Conservation (phyloP, 2,113 vertebrate species). For the Hyperoodon ampullatus region DNA sequence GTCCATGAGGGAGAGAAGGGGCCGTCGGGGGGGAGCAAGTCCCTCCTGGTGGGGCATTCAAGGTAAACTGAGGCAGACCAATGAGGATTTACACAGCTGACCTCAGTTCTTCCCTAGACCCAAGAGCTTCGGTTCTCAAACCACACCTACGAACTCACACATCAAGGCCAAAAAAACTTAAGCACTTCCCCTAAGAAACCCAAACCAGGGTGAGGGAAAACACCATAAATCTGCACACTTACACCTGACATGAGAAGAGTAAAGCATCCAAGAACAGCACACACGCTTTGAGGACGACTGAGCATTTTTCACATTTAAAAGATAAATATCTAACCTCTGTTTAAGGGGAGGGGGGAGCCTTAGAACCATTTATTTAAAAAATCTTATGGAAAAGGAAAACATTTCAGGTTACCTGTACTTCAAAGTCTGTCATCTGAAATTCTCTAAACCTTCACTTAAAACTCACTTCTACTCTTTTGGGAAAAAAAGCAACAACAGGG, state of each 20-base stretch:
- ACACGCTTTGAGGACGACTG: rapidly evolving
- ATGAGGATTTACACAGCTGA: rapidly evolving
- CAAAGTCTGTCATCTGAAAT: background rate
- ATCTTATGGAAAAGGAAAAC: background rate
- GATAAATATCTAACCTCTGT: background rate
- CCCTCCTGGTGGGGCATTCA: no score
- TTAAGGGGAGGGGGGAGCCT: background rate
- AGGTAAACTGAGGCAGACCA: rapidly evolving
- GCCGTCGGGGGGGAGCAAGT: rapidly evolving
- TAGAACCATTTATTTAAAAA: background rate
- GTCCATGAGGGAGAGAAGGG: background rate
- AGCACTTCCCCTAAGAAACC: background rate
- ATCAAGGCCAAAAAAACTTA: background rate
- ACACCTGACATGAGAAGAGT: no score
- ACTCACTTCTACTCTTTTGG: background rate
- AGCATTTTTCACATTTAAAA: background rate
- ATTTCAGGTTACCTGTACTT: background rate
- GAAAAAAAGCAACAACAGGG: rapidly evolving
- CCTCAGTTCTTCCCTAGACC: background rate
- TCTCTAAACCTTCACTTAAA: background rate
- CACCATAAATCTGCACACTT: rapidly evolving
- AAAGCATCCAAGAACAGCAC: background rate
- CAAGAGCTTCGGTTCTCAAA: background rate
- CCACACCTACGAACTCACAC: no score
- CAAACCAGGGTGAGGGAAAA: no score